Base-by-base conservation (phyloP, 2,888 invertebrate species). In the Dinocampus coccinellae region DNA sequence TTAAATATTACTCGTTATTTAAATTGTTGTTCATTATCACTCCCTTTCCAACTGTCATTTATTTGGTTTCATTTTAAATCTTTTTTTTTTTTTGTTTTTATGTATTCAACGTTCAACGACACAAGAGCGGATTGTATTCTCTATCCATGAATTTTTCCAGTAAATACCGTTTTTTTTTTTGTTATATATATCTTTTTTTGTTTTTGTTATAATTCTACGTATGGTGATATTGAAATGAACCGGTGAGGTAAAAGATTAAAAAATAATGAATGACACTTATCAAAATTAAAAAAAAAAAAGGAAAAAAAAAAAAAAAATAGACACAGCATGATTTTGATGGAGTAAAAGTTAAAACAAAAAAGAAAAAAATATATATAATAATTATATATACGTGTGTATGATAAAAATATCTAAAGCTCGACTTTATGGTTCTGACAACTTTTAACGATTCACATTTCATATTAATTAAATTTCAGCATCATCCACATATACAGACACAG, bases 401-500 rank as follows among this genome's bases (percentile, higher is more conserved):
- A 47, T 9, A 55, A 36, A 57, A 62, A 69, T 62, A 34, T n/a
- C 36, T 20, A 61, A 47, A 52, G 60, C 65, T 62, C 61, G 60
- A 64, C 63, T 69, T 70, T 68, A 36, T 65, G 64, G 60, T 20
- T 65, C 60, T 33, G 70, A 72, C 63, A 73, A 72, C 72, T 75
- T 75, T 75, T 72, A 75, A 76, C 74, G 74, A 76, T 74, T 74
- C 66, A 73, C 71, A 67, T 75, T 72, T 58, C 69, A 47, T 34
- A 57, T 80, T 82, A 82, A 82, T 82, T 81, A 82, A 82, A 82
- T 82, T 81, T 82, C 77, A 75, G 74, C 79, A 64, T 55, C 65
- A 65, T 57, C 52, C 69, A 52, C n/a, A 61, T 13, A 22, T 22
- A 58, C 7, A 29, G 7, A 24, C 7, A n/a, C 3, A 57, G 13